phyloP scores from a whole-genome alignment of 35 echinoderm and acorn worm genomes.

The Apostichopus japonicus region DNA sequence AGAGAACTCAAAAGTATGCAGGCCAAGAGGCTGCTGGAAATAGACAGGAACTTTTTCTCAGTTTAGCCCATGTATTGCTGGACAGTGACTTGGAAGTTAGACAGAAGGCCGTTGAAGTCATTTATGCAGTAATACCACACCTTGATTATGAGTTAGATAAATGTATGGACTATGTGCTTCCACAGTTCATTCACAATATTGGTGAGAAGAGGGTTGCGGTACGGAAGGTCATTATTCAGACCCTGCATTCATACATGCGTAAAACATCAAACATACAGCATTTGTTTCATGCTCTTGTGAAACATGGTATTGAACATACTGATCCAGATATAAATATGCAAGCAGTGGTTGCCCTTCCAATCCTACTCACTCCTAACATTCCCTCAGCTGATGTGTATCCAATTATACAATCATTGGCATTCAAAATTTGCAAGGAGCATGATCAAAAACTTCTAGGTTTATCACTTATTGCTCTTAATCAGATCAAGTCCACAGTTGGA shows the following conservation, averaged over 20 bases:
- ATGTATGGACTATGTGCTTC: slow-evolving; percentile 81
- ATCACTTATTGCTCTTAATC: slow-evolving; percentile 65
- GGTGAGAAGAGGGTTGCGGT: slow-evolving; percentile 75
- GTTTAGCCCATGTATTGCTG: slow-evolving; percentile 66
- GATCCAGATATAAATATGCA: slow-evolving; percentile 82
- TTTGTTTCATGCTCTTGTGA: slow-evolving; percentile 80
- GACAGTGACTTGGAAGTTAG: slow-evolving; percentile 84
- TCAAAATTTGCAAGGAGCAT: slow-evolving; percentile 70
- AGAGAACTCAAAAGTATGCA: slow-evolving; percentile 82
- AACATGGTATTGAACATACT: slow-evolving; percentile 83
- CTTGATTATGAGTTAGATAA: slow-evolving; percentile 84
- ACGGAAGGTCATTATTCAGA: slow-evolving; percentile 90
- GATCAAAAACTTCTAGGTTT: slow-evolving; percentile 60
- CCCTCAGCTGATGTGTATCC: slow-evolving; percentile 78
- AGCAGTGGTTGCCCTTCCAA: slow-evolving; percentile 75
- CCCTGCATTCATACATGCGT: slow-evolving; percentile 91
- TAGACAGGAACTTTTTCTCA: slow-evolving; percentile 74
- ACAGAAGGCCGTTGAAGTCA: slow-evolving; percentile 82
- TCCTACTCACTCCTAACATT: slow-evolving; percentile 88
- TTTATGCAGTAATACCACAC: slow-evolving; percentile 82
- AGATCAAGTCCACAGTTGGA: slow-evolving; percentile 76
- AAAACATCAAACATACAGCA: slow-evolving; percentile 80
- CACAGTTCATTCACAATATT: slow-evolving; percentile 74
- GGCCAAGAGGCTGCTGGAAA: slow-evolving; percentile 81
- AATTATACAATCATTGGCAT: slow-evolving; percentile 72